Conservation (phyloP, 1,140 invertebrate genomes). For the Bombyx mandarina region DNA sequence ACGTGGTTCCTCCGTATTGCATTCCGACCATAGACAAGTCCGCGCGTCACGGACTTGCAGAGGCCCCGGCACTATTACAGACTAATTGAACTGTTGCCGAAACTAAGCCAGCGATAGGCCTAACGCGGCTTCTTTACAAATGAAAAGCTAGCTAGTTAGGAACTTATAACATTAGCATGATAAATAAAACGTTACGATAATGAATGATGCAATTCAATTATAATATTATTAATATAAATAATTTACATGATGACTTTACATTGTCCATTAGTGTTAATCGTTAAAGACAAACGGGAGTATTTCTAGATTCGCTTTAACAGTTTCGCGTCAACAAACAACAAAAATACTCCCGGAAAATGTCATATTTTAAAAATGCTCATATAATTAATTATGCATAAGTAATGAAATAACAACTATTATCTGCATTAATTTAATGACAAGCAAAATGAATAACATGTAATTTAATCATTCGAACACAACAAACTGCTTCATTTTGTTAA, state of each 20-base stretch:
- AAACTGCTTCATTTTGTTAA: conserved; percentile 32
- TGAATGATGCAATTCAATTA: conserved; percentile 25
- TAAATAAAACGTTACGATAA: conserved; percentile 51
- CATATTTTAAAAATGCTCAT: conserved; percentile 30
- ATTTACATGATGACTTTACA: conserved; percentile 53
- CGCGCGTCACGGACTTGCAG: too few relatives aligned
- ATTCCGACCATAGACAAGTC: too few relatives aligned
- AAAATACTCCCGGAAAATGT: conserved; percentile 58
- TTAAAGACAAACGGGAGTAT: conserved; percentile 48
- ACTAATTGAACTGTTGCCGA: too few relatives aligned
- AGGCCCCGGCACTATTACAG: too few relatives aligned
- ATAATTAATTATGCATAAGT: conserved; percentile 50
- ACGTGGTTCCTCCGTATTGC: conserved; percentile 55
- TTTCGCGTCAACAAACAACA: conserved; percentile 20
- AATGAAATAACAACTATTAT: conserved; percentile 39
- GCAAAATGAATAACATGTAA: conserved; percentile 20
- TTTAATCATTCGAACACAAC: conserved; percentile 18
- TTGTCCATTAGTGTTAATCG: conserved; percentile 32
- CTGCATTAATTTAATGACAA: conserved; percentile 45
- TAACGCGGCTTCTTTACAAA: conserved; percentile 37
- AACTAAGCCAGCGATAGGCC: conserved; percentile 26
- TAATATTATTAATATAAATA: conserved; percentile 66
- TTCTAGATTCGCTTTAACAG: conserved; percentile 23
- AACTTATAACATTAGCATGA: conserved; percentile 63
- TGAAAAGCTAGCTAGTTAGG: conserved; percentile 64